phyloP scores from a whole-genome alignment of 2,797 vertebrate genomes.

The Echeneis naucrates region DNA sequence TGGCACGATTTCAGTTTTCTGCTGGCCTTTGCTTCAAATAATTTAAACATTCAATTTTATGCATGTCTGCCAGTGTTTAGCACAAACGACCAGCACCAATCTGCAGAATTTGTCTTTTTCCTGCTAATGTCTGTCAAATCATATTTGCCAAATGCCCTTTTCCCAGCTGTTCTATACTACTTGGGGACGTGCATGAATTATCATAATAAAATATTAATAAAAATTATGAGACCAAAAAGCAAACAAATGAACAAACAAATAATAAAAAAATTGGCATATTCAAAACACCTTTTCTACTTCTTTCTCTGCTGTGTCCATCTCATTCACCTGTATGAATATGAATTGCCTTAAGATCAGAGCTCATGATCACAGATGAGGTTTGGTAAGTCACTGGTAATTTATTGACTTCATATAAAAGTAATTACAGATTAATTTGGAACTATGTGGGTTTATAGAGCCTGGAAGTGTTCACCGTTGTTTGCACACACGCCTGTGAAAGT shows the following conservation, averaged over 20 bases:
- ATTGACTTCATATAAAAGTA: not conserved
- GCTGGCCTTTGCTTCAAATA: conserved; percentile 19
- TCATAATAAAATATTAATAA: too few relatives aligned
- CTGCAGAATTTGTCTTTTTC: not conserved
- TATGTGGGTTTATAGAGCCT: not conserved
- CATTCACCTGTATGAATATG: not conserved
- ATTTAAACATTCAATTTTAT: too few relatives aligned
- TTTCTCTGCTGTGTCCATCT: not conserved
- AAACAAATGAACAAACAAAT: too few relatives aligned
- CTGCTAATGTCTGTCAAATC: not conserved
- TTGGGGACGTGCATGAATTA: too few relatives aligned
- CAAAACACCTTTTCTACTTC: conserved; percentile 1
- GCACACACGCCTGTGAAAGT: not conserved
- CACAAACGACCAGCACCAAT: conserved; percentile 23
- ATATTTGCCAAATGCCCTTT: not conserved
- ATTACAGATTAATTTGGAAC: not conserved
- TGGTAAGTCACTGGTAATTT: not conserved
- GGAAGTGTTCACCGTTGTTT: not conserved
- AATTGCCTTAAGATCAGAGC: not conserved
- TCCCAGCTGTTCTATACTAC: not conserved
- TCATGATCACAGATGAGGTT: not conserved
- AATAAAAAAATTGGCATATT: not conserved
- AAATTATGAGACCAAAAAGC: too few relatives aligned
- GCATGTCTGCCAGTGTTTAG: conserved; percentile 27
- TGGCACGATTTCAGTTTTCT: conserved; percentile 4